Evolutionary conservation across 2,113 vertebrate genomes (phyloP).

Genomic region (Euleptes europaea): DNA sequence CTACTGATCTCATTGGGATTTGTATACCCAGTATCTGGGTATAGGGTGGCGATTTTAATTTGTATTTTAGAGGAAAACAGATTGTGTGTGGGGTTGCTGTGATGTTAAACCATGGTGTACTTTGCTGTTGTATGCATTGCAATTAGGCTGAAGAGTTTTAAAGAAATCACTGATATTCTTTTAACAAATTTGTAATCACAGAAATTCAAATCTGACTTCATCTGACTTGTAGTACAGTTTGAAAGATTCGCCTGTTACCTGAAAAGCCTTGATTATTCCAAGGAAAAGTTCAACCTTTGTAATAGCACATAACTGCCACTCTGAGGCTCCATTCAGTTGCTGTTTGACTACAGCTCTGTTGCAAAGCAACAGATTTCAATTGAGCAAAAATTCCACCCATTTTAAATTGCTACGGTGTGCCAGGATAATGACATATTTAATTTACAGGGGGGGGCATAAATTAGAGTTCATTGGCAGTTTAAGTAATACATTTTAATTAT

Average conservation of each 20-base stretch:
- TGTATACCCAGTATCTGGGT: no score
- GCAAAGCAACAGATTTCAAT: constrained; percentile 84
- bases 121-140: no score
- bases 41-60: not conserved
- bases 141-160: not conserved
- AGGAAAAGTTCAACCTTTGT: constrained; percentile 69
- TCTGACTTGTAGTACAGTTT: constrained; percentile 61
- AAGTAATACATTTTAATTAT: constrained; percentile 72
- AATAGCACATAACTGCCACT: constrained; percentile 63
- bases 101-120: not conserved
- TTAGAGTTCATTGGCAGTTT: constrained; percentile 70
- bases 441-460: constrained; percentile 73
- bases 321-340: constrained; percentile 68
- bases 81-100: not conserved
- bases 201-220: not conserved
- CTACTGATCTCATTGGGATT: not conserved
- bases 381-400: constrained; percentile 81
- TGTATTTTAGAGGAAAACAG: not conserved
- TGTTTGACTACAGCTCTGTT: constrained; percentile 78
- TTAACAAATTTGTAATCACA: constrained; percentile 31
- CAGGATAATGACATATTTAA: constrained; percentile 81
- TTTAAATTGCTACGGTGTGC: constrained; percentile 66
- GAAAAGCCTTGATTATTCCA: constrained; percentile 74
- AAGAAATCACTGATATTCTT: not conserved
- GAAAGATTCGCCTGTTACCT: constrained; percentile 58